Base-by-base conservation (phyloP, 2,888 invertebrate species). In the Melanotus villosus region DNA sequence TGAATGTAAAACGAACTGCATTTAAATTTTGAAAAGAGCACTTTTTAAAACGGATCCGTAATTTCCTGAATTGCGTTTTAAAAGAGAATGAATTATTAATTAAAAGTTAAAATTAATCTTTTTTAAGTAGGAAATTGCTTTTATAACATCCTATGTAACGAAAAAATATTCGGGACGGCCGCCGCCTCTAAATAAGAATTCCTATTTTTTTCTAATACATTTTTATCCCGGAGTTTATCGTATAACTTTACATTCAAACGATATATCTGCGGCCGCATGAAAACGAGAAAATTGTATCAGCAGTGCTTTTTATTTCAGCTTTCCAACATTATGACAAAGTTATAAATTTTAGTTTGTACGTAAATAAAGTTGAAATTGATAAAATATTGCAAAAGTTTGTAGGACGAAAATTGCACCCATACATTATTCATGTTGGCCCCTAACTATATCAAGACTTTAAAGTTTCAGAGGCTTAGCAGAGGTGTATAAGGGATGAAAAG, bases 321-420 rank as follows among this genome's bases (percentile, higher is more conserved):
- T 67, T 58, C 32, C 63, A 66, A 47, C 60, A 52, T 84, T 84
- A 84, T 83, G 83, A 83, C 83, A 79, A 81, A 81, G 84, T 84
- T 85, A 85, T 85, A 85, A 84, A 85, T 85, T 85, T 83, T 83
- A 84, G 84, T 85, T 85, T 85, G 84, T 84, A 85, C 85, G 84
- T 85, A 85, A 85, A 85, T 85, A 85, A 85, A 85, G 84, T 85
- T 84, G 82, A 84, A 85, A 85, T 85, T 85, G 85, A 85, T 85
- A 85, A 85, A 85, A 85, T 85, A 85, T 85, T 83, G 84, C 85
- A 75, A 81, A 85, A 85, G 84, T 85, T 85, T 84, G 82, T 82
- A 81, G 84, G 83, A 84, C 83, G 85, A 85, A 85, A 85, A 85
- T 85, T 85, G 85, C 85, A 85, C 84, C 83, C 82, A 85, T 85